Conservation (phyloP, 2,888 invertebrate genomes). For the Tipula vernalis region DNA sequence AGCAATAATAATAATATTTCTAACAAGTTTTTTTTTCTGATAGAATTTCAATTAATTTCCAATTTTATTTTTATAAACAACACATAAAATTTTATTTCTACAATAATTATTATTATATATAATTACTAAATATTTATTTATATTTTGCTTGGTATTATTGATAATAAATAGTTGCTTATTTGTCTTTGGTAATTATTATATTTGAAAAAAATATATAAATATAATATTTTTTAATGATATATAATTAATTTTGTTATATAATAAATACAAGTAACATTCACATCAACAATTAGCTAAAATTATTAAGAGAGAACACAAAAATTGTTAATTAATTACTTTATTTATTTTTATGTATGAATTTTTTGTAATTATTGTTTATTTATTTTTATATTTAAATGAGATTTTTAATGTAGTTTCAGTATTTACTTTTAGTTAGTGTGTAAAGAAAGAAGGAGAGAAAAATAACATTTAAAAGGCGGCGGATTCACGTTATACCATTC, state of each 20-base stretch:
- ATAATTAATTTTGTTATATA: neutral
- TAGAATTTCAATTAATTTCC: neutral
- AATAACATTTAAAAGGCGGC: neutral
- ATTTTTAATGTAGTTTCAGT: neutral
- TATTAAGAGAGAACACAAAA: conserved; percentile 6
- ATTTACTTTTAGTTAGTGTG: neutral
- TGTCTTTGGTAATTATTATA: neutral
- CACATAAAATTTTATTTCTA: neutral
- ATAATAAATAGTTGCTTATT: neutral
- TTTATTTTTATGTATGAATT: neutral
- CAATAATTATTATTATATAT: neutral
- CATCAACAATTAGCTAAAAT: conserved; percentile 10
- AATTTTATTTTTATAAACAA: neutral
- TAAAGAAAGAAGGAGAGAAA: neutral
- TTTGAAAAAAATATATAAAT: neutral
- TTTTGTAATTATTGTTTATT: no score
- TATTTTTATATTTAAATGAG: neutral
- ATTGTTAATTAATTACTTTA: neutral
- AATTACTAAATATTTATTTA: neutral
- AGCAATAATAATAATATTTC: neutral
- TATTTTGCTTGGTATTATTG: neutral
- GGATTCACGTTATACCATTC: conserved; percentile 9
- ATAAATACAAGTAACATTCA: neutral
- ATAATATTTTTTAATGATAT: neutral
- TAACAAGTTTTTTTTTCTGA: neutral